Evolutionary conservation across 2,113 vertebrate genomes (phyloP).

Genomic region (Spermophilus dauricus): DNA sequence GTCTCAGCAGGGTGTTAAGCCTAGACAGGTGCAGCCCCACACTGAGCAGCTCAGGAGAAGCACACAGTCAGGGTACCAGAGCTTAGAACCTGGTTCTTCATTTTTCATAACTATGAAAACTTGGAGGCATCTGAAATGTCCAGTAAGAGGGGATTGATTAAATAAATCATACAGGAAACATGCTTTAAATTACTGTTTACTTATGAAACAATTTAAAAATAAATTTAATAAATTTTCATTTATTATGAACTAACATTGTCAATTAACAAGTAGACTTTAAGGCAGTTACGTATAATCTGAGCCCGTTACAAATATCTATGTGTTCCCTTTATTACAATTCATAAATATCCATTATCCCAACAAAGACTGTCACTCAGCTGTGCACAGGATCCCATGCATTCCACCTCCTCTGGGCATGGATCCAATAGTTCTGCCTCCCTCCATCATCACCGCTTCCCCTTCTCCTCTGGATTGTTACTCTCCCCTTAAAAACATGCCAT

Average conservation of each 20-base stretch:
- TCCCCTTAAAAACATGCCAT: neutral
- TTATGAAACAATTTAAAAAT: neutral
- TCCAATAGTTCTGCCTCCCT: neutral
- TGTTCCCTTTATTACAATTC: neutral
- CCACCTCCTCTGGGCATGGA: neutral
- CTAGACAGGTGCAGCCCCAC: neutral
- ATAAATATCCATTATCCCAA: neutral
- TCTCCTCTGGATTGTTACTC: neutral
- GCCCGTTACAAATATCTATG: neutral
- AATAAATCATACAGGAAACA: neutral
- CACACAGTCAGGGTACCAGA: neutral
- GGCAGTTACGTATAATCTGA: neutral
- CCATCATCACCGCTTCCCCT: neutral
- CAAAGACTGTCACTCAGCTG: neutral
- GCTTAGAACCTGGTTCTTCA: neutral
- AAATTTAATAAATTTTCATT: neutral
- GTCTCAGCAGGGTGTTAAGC: neutral
- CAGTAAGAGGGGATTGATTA: neutral
- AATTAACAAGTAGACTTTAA: constrained; percentile 9
- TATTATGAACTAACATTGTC: neutral
- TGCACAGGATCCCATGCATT: neutral
- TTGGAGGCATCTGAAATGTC: neutral
- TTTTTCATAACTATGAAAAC: neutral
- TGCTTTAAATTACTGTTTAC: neutral
- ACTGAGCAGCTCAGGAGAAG: neutral